Evolutionary conservation across 2,888 invertebrate genomes (phyloP).

Genomic region (Eupithecia insigniata): DNA sequence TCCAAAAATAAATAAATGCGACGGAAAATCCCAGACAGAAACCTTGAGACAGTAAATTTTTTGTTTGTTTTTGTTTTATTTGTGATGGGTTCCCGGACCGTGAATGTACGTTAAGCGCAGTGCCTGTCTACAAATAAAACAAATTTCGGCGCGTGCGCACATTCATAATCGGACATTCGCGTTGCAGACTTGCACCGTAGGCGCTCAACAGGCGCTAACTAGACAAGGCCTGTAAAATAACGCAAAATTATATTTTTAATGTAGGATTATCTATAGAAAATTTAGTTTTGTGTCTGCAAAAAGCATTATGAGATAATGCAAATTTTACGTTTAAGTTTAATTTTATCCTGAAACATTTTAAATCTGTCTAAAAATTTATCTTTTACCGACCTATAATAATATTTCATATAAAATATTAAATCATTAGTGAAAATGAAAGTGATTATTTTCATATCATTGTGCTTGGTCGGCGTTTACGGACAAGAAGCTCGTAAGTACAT

Average conservation of each 20-base stretch:
- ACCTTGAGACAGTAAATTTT: constrained; percentile 4
- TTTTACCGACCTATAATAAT: not conserved
- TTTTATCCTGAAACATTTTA: not conserved
- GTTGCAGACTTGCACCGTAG: constrained; percentile 44
- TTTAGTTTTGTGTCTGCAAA: not conserved
- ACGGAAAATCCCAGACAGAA: not conserved
- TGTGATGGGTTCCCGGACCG: constrained; percentile 15
- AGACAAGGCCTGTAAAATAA: not conserved
- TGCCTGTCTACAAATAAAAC: constrained; percentile 72
- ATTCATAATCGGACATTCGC: constrained; percentile 62
- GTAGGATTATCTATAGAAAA: not conserved
- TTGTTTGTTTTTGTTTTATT: constrained; percentile 11
- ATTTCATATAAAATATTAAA: not conserved
- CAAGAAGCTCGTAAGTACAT: constrained; percentile 74
- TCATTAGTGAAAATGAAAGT: constrained; percentile 62
- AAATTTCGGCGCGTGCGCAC: constrained; percentile 67
- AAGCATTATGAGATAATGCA: too few relatives aligned
- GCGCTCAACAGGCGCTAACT: not conserved
- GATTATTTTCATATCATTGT: constrained; percentile 58
- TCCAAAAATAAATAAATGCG: not conserved
- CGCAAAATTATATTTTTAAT: not conserved
- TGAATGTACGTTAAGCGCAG: constrained; percentile 25
- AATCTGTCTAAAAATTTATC: not conserved
- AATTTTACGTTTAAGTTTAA: too few relatives aligned
- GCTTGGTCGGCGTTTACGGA: constrained; percentile 60